These are phyloP conservation scores for Chiroxiphia lanceolata DNA, from an alignment of 2,797 vertebrate species.

Conservation along the genomic window DNA sequence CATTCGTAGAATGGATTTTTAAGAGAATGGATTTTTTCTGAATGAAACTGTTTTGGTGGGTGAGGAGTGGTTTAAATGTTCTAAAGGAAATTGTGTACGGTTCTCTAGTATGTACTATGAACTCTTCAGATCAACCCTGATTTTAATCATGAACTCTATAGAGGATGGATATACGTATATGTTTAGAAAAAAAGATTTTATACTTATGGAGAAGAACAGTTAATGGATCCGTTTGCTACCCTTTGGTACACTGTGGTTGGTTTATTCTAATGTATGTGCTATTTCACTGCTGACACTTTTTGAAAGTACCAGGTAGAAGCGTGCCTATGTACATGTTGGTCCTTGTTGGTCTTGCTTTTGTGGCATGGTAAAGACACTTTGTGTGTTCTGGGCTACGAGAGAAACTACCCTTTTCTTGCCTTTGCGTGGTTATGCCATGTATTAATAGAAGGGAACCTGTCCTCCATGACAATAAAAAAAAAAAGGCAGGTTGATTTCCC, in stretches of 20 bases:
- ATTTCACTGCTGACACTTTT: not conserved
- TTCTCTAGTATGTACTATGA: not conserved
- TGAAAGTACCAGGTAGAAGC: not conserved
- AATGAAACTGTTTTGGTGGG: not conserved
- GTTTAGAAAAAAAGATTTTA: not conserved
- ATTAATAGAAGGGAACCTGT: not conserved
- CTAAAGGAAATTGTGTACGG: not conserved
- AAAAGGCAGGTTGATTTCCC: not conserved
- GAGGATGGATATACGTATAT: not conserved
- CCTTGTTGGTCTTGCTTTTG: not conserved
- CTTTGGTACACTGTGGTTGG: not conserved
- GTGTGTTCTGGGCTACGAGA: not conserved
- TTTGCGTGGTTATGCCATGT: not conserved
- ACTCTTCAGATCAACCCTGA: not conserved
- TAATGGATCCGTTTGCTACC: not conserved
- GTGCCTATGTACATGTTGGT: rapidly evolving
- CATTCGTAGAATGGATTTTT: not conserved
- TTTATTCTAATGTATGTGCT: not conserved
- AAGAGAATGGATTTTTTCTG: not conserved
- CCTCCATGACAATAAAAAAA: not conserved
- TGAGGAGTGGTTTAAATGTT: not conserved
- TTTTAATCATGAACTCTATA: not conserved
- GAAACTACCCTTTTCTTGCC: not conserved
- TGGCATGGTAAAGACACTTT: not conserved
- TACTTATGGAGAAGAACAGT: not conserved